Evolutionary conservation across 2,888 invertebrate species (phyloP).

Genomic region (Heliconius cydno): DNA sequence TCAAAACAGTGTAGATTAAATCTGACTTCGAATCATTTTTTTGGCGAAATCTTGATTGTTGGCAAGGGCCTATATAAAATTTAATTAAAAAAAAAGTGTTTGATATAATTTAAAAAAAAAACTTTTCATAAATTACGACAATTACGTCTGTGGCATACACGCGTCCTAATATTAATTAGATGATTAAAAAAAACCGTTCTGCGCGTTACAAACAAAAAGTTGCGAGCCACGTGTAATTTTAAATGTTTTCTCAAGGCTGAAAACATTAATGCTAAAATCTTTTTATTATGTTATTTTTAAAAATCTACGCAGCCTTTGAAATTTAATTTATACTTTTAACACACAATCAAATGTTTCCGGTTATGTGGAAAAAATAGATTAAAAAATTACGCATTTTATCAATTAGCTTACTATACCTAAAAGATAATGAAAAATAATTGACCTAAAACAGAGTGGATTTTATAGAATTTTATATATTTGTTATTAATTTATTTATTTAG

Average conservation of each 20-base stretch:
- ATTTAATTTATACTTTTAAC: slow-evolving; percentile 1
- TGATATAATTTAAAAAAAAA: no score
- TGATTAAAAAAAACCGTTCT: slow-evolving; percentile 29
- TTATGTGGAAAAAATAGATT: slow-evolving; percentile 1
- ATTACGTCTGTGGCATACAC: slow-evolving; percentile 4
- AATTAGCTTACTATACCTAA: background rate
- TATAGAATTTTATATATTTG: no score
- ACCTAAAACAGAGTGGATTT: no score
- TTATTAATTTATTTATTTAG: no score
- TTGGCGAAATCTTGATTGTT: background rate
- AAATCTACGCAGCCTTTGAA: slow-evolving; percentile 2
- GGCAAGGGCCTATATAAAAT: no score
- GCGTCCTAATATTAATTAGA: slow-evolving; percentile 29
- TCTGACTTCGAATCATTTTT: background rate
- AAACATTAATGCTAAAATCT: slow-evolving; percentile 30
- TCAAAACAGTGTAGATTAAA: background rate
- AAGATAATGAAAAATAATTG: no score
- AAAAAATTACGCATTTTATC: slow-evolving; percentile 8
- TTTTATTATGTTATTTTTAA: slow-evolving; percentile 25
- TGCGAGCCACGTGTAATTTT: slow-evolving; percentile 28
- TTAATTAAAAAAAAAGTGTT: no score
- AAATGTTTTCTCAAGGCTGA: slow-evolving; percentile 39
- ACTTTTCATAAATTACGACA: background rate
- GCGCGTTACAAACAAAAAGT: slow-evolving; percentile 35
- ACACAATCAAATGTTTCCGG: slow-evolving; percentile 15